These are phyloP conservation scores for Psococerastis gibbosa DNA, from an alignment of 2,888 invertebrate species.

Conservation along the genomic window DNA sequence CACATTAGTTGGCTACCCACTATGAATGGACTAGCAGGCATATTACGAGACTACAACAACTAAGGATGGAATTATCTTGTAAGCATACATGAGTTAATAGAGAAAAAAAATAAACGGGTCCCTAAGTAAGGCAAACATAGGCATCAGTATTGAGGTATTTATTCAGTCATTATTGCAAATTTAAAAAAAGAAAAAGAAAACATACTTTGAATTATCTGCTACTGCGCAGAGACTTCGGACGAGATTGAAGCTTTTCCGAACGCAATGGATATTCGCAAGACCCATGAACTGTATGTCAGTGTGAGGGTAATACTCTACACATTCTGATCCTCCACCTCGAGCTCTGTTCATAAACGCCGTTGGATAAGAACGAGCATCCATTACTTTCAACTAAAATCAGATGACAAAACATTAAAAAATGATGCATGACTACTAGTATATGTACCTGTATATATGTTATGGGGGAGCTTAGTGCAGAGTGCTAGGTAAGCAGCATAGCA, in stretches of 20 bases:
- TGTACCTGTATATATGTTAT: too few species aligned
- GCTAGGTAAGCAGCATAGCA: too few species aligned
- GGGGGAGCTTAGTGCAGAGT: too few species aligned
- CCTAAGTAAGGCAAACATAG: background rate
- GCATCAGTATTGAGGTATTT: background rate
- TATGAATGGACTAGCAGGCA: too few species aligned
- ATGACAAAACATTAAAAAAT: too few species aligned
- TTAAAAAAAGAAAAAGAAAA: slow-evolving; percentile 15
- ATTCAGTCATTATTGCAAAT: background rate
- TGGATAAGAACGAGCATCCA: slow-evolving; percentile 91
- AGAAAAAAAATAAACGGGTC: background rate
- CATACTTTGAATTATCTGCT: slow-evolving; percentile 61
- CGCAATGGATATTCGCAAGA: slow-evolving; percentile 91
- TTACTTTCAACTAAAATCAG: too few species aligned
- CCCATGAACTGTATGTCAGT: slow-evolving; percentile 96
- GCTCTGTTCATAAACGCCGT: slow-evolving; percentile 93
- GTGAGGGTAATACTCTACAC: slow-evolving; percentile 82
- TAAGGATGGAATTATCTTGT: too few species aligned
- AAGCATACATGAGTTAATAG: too few species aligned
- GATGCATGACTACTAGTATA: too few species aligned
- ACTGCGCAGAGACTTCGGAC: slow-evolving; percentile 62
- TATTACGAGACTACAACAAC: too few species aligned
- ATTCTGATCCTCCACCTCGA: slow-evolving; percentile 93
- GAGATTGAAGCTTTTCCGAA: slow-evolving; percentile 80
- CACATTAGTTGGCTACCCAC: too few species aligned